Base-by-base conservation (phyloP, 2,113 vertebrate genomes). In the Neogobius melanostomus region DNA sequence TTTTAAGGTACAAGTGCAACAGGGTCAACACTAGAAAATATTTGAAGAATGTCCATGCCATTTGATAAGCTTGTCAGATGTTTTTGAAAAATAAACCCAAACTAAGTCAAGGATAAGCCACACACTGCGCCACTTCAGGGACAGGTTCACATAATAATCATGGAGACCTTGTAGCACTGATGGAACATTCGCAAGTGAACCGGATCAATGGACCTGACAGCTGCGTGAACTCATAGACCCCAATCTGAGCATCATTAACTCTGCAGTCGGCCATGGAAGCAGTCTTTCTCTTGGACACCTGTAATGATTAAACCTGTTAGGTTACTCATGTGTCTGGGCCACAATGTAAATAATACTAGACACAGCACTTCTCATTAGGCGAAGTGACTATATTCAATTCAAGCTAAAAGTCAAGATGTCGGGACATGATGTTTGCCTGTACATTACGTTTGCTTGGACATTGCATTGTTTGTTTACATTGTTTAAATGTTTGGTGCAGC, bases 221-320 rank as follows among this genome's bases (percentile, higher is more conserved):
- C 45, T 28, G 56, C 14, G 59, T 64, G 62, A 64, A 64, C 62
- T 48, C 62, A 28, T 1, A 21, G 11, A 63, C 42, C 47, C 45
- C 63, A 56, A 16, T 51, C 66, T 4, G 4, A 50, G 10, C 72
- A 80, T 66, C 56, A 76, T 76, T 82, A 82, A 81, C 80, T 49
- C 45, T 5, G 28, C 28, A n/a, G 57, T 5, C 46, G 61, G 47
- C 15, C 47, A 44, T 68, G 49, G 45, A 3, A 49, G 36, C 53
- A 28, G 15, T 61, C 43, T 28, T 5, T 57, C 12, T 48, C 21
- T 60, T 43, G 7, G 65, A 62, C 16, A 21, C 11, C 47, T 67
- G 36, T 76, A 84, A 84, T 81, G 68, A 84, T 85, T 81, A 74
- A 60, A 75, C 21, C 49, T 64, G 67, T 71, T 44, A 7, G 6